These are phyloP conservation scores for Orussus abietinus DNA, from an alignment of 1,140 invertebrate genomes.

Conservation along the genomic window DNA sequence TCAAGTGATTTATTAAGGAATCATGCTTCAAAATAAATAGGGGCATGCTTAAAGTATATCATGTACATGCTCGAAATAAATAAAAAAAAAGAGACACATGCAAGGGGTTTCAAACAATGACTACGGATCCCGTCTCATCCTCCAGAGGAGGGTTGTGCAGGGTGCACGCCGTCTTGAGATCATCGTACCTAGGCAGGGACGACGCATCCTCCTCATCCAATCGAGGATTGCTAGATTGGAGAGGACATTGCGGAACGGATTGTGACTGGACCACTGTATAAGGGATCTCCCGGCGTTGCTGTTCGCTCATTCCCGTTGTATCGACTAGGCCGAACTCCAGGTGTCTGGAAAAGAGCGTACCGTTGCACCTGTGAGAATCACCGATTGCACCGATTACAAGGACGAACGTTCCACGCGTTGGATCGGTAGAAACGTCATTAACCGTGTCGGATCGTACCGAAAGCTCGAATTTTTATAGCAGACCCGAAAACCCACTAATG, in stretches of 20 bases:
- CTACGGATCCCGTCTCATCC: constrained; percentile 54
- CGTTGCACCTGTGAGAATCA: too few relatives aligned
- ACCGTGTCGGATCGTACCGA: too few relatives aligned
- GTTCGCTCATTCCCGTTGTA: constrained; percentile 82
- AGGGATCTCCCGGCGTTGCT: constrained; percentile 85
- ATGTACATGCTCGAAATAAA: constrained; percentile 38
- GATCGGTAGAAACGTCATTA: too few relatives aligned
- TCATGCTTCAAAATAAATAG: constrained; percentile 47
- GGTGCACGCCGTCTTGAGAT: constrained; percentile 51
- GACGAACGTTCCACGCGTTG: too few relatives aligned
- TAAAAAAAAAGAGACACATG: constrained; percentile 26
- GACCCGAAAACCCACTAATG: too few relatives aligned
- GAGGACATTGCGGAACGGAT: constrained; percentile 35
- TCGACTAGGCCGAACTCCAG: constrained; percentile 88
- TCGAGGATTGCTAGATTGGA: constrained; percentile 42
- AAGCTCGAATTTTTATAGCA: too few relatives aligned
- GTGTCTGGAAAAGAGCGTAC: constrained; percentile 58
- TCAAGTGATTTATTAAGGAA: constrained; percentile 50
- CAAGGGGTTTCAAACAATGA: constrained; percentile 47
- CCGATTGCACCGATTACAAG: too few relatives aligned
- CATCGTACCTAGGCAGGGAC: constrained; percentile 52
- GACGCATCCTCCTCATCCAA: constrained; percentile 39
- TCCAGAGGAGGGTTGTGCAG: constrained; percentile 49
- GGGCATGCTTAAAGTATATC: constrained; percentile 47
- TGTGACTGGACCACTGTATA: constrained; percentile 80